A percentile compares a stretch with the other conserved stretches of the same genome.
phyloP scores from a whole-genome alignment of 2,888 invertebrate genomes.

The Ischnus inquisitorius region DNA sequence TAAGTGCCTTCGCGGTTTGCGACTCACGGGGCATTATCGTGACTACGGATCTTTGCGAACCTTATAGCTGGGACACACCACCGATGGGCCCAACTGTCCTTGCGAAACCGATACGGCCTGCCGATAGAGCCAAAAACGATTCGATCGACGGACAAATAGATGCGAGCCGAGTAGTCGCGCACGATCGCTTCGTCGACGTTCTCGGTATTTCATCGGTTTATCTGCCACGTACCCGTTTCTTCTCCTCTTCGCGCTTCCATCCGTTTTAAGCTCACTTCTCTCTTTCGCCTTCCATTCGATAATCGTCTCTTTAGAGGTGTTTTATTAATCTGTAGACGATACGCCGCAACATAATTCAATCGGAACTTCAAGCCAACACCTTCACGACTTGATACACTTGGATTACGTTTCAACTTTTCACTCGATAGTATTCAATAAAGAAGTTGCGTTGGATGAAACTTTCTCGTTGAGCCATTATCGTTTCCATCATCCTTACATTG shows the following conservation, averaged over 20 bases:
- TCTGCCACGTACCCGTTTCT: constrained; percentile 27
- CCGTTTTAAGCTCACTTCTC: constrained; percentile 31
- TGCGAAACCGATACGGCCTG: constrained; percentile 59
- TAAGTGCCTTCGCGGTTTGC: constrained; percentile 66
- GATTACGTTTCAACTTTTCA: neutral
- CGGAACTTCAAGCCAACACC: neutral
- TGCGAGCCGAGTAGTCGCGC: constrained; percentile 62
- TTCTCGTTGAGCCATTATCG: neutral
- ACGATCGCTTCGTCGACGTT: constrained; percentile 56
- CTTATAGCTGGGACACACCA: constrained; percentile 20
- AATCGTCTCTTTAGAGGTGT: neutral
- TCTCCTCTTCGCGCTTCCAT: constrained; percentile 16
- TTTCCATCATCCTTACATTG: neutral
- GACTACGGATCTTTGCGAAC: constrained; percentile 62
- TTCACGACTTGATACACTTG: neutral
- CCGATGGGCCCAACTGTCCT: constrained; percentile 39
- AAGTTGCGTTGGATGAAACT: neutral
- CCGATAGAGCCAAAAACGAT: constrained; percentile 67
- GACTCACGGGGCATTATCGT: constrained; percentile 64
- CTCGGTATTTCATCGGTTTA: constrained; percentile 60
- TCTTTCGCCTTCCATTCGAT: constrained; percentile 1
- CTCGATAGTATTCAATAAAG: neutral
- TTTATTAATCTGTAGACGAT: neutral
- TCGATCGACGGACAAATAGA: constrained; percentile 71
- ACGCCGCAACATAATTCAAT: neutral